Base-by-base conservation (phyloP, 2,888 invertebrate genomes). In the Scotopteryx bipunctaria region DNA sequence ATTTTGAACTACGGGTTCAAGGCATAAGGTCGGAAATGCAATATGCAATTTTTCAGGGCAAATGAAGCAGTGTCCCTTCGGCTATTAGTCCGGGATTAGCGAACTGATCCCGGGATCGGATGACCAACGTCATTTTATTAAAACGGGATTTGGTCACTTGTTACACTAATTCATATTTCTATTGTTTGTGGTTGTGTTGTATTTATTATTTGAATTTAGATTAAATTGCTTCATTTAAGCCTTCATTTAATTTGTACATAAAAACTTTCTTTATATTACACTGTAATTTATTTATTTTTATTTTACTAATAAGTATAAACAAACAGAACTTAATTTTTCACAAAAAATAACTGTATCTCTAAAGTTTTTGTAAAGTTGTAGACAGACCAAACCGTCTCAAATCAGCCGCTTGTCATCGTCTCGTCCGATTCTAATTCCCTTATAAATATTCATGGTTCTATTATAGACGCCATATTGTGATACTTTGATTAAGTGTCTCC, bases 31-130 rank as follows among this genome's bases (percentile, higher is more conserved):
- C 46, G 54, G 49, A 43, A 33, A 35, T 67, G 33, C 42, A 4
- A 17, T 41, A 41, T 19, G 3, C n/a, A 5, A 11, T 4, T 19
- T 37, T 49, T 57, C 56, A 45, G 59, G 62, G 61, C 61, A 67
- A 69, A 69, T 66, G 64, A 64, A 71, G 68, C 64, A 58, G 56
- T 63, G 69, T 65, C 59, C 76, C 76, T 57, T 63, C 52, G 80
- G 84, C 85, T 85, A 87, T 89, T 89, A 89, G 87, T 81, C 84
- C 78, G 67, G 87, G 86, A 88, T 90, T 88, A 89, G 78, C 68
- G 73, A 70, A 73, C 66, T 83, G 82, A 88, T 82, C 86, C 83
- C 56, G 73, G 85, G 79, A 78, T 85, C 73, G 77, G 83, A 81
- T 89, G 89, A 89, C 89, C 89, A 83, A 74, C 81, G 86, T 76